phyloP scores from a whole-genome alignment of 1,140 invertebrate genomes.

The Globodera ellingtonae region DNA sequence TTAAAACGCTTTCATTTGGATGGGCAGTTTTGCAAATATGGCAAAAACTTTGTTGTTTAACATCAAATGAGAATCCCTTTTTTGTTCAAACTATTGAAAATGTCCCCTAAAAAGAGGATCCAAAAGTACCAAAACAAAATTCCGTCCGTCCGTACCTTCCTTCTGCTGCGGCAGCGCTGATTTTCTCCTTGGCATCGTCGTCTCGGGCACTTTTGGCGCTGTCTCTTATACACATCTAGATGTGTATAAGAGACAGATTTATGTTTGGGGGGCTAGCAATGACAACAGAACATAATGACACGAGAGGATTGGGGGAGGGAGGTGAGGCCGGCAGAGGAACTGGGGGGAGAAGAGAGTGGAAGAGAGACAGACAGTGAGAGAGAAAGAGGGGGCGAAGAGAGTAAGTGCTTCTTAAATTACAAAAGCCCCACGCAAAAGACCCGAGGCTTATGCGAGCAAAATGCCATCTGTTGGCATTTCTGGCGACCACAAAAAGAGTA shows the following conservation, averaged over 20 bases:
- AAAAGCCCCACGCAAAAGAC: background rate
- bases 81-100: too few species aligned
- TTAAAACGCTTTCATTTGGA: too few species aligned
- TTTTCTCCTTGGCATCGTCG: background rate
- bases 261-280: background rate
- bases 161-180: background rate
- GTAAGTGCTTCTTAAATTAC: background rate
- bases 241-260: too few species aligned
- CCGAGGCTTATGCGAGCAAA: background rate
- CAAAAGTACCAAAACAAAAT: background rate
- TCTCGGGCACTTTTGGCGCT: constrained; percentile 6
- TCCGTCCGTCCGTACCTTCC: constrained; percentile 10
- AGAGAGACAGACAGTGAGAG: background rate
- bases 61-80: too few species aligned
- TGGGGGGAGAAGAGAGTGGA: background rate
- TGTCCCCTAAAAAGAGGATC: too few species aligned
- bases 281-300: background rate
- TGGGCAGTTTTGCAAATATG: too few species aligned
- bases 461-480: too few species aligned
- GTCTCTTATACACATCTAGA: too few species aligned
- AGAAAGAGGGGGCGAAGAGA: background rate
- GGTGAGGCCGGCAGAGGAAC: background rate
- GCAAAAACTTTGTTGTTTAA: too few species aligned
- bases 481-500: too few species aligned
- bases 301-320: background rate